phyloP scores from a whole-genome alignment of 2,113 vertebrate genomes.

The Cyprinodon brontotheroides region DNA sequence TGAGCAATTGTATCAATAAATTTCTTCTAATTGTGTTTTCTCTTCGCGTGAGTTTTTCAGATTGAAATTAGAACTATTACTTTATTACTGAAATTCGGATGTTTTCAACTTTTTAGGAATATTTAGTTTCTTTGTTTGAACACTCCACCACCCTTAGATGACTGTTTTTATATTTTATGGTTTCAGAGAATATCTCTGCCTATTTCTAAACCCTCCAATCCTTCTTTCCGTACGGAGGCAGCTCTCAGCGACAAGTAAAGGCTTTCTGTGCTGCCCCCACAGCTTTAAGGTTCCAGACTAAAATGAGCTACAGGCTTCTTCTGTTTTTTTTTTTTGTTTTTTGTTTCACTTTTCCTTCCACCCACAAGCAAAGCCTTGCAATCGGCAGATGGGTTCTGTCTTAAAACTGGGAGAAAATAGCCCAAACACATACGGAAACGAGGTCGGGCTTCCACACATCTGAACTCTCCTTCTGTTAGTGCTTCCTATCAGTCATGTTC shows the following conservation, averaged over 20 bases:
- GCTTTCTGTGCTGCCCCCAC: not conserved
- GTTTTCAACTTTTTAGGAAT: not conserved
- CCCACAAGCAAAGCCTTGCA: constrained; percentile 17
- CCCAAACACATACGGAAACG: not conserved
- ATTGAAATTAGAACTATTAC: too few species aligned
- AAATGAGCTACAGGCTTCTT: constrained; percentile 11
- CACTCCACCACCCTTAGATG: not conserved
- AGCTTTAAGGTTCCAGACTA: constrained; percentile 27
- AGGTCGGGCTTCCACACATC: not conserved
- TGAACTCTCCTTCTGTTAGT: not conserved
- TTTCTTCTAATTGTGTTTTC: too few species aligned
- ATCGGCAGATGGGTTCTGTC: constrained; percentile 47
- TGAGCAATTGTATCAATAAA: too few species aligned
- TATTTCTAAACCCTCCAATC: not conserved
- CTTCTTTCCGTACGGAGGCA: not conserved
- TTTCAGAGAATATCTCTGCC: not conserved
- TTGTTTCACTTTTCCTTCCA: not conserved
- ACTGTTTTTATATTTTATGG: not conserved
- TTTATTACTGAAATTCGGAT: not conserved
- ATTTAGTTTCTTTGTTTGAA: not conserved
- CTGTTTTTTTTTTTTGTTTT: not conserved
- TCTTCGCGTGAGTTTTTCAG: too few species aligned
- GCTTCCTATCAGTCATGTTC: not conserved
- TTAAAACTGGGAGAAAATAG: constrained; percentile 11
- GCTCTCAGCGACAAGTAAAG: not conserved